phyloP scores from a whole-genome alignment of 64 coral and sea anemone species.

The Dendrophyllia cribrosa region DNA sequence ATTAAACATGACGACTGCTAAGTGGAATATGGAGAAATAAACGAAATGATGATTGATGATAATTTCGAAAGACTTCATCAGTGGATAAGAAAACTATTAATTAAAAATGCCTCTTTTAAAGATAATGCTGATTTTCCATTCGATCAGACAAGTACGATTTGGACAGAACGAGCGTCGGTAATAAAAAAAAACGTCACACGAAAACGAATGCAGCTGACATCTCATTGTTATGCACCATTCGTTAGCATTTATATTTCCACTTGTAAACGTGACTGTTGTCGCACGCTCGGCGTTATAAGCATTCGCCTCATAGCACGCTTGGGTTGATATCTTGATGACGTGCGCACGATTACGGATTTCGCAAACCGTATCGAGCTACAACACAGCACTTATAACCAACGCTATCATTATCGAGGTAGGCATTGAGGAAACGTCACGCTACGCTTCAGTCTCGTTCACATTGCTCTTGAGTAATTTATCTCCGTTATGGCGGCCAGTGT shows the following conservation, averaged over 20 bases:
- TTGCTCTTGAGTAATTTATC: background rate
- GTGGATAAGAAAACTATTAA: no score
- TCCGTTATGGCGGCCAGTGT: conserved; percentile 12
- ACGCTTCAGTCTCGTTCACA: no score
- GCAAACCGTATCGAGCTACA: background rate
- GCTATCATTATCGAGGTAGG: background rate
- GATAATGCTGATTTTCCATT: background rate
- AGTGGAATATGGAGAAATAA: background rate
- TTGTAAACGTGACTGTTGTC: background rate
- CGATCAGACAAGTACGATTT: background rate
- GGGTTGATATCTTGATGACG: background rate
- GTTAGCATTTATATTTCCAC: background rate
- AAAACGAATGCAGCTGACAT: background rate
- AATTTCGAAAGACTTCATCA: background rate
- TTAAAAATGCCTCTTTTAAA: background rate
- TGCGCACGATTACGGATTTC: background rate
- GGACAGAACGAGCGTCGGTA: background rate
- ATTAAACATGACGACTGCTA: background rate
- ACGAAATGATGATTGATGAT: background rate
- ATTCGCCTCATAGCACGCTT: background rate
- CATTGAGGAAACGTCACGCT: background rate
- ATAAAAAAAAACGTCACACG: background rate
- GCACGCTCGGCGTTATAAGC: background rate
- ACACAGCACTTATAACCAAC: background rate
- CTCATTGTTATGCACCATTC: background rate